Evolutionary conservation across 2,888 invertebrate genomes (phyloP).

Genomic region (Stenoptilia bipunctidactyla): DNA sequence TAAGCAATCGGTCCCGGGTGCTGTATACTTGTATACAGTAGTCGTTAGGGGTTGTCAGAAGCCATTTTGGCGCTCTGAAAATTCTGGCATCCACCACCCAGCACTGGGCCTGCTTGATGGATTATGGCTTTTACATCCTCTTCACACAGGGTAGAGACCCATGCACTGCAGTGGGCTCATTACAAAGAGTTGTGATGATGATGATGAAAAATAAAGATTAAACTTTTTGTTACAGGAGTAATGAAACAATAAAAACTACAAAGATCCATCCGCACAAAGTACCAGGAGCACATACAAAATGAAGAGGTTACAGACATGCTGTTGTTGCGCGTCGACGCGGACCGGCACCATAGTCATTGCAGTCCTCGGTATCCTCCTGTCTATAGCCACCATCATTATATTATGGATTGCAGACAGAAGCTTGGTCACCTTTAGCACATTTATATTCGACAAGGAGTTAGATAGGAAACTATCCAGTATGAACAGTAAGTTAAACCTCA

Average conservation of each 20-base stretch:
- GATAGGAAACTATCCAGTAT: conserved; percentile 71
- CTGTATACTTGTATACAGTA: no score
- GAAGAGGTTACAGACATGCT: conserved; percentile 75
- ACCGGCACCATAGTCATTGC: conserved; percentile 82
- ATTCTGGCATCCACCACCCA: no score
- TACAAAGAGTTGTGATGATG: no score
- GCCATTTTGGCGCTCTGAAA: no score
- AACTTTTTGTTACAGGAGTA: not conserved
- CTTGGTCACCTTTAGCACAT: conserved; percentile 77
- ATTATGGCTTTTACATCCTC: no score
- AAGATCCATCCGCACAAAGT: not conserved
- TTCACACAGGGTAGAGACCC: no score
- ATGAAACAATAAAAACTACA: not conserved
- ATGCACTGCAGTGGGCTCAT: no score
- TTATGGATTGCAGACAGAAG: conserved; percentile 72
- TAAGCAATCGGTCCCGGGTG: no score
- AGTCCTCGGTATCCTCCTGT: conserved; percentile 79
- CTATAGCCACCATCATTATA: conserved; percentile 76
- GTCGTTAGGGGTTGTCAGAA: no score
- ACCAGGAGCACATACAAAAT: conserved; percentile 23
- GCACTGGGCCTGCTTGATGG: no score
- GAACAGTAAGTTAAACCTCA: conserved; percentile 75
- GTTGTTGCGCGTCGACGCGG: conserved; percentile 78
- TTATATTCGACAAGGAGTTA: conserved; percentile 76
- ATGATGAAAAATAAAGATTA: no score